Conservation (phyloP, 2,113 vertebrate genomes). For the Mustelus asterias region DNA sequence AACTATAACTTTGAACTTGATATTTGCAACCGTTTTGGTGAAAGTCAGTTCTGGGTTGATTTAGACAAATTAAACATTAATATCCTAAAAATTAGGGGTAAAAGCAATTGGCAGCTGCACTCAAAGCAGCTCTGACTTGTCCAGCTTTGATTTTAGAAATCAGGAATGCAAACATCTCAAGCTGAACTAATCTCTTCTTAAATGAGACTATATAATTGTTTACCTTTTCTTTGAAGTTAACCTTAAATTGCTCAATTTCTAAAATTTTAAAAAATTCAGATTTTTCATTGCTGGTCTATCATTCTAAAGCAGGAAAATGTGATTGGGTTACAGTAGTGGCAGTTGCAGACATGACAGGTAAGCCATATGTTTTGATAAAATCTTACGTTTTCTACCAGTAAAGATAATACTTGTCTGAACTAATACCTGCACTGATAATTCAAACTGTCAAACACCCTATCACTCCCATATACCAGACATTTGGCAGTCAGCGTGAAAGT, state of each 20-base stretch:
- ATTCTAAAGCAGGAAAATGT: neutral
- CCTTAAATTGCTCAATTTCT: neutral
- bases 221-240: neutral
- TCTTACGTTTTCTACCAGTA: too few species aligned
- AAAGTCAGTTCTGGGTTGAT: neutral
- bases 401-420: too few species aligned
- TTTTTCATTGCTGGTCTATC: neutral
- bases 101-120: neutral
- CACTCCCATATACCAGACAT: too few species aligned
- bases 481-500: too few species aligned
- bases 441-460: too few species aligned
- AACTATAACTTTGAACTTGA: neutral
- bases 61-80: neutral
- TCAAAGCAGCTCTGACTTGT: neutral
- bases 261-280: neutral
- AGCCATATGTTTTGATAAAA: too few species aligned
- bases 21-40: neutral
- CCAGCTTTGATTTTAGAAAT: neutral
- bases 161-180: neutral
- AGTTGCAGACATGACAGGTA: neutral
- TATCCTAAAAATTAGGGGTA: neutral
- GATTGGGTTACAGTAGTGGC: neutral
- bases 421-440: too few species aligned
- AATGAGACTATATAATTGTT: neutral
- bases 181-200: neutral